Conservation (phyloP, 1,140 invertebrate species). For the Macrostomum lignano region DNA sequence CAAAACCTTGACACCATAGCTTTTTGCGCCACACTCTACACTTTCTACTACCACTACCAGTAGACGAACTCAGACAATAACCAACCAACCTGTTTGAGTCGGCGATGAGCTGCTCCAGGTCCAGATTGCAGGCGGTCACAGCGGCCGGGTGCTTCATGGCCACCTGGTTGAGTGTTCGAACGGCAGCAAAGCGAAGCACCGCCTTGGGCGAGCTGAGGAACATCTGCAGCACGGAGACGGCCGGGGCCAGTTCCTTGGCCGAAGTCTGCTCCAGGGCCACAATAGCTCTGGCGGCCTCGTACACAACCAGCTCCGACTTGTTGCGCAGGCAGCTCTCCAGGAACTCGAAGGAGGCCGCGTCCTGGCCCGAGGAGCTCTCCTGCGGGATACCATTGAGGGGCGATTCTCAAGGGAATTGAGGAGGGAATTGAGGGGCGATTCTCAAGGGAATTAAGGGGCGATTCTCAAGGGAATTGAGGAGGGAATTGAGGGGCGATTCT, state of each 20-base stretch:
- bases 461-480: too few species aligned
- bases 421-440: too few species aligned
- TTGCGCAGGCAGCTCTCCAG: conserved; percentile 70
- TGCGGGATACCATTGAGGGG: too few species aligned
- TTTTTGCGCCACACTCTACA: too few species aligned
- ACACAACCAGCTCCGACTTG: conserved; percentile 88
- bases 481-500: too few species aligned
- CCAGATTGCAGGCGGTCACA: conserved; percentile 81
- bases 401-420: too few species aligned
- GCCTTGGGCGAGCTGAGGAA: conserved; percentile 81
- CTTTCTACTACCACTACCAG: too few species aligned
- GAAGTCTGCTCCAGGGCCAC: conserved; percentile 56
- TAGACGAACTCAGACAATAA: too few species aligned
- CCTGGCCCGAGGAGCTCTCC: too few species aligned
- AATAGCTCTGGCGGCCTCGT: conserved; percentile 65
- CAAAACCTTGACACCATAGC: too few species aligned
- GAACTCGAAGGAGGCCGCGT: conserved; percentile 43
- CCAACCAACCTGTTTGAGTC: conserved; percentile 47
- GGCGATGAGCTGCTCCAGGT: conserved; percentile 81
- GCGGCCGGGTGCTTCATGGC: conserved; percentile 65
- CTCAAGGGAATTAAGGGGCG: too few species aligned
- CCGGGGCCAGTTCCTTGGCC: conserved; percentile 52
- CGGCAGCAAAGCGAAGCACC: conserved; percentile 58
- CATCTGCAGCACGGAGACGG: conserved; percentile 69
- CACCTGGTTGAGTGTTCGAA: conserved; percentile 68